Evolutionary conservation across 2,113 vertebrate species (phyloP).

Genomic region (Macroglossus sobrinus): DNA sequence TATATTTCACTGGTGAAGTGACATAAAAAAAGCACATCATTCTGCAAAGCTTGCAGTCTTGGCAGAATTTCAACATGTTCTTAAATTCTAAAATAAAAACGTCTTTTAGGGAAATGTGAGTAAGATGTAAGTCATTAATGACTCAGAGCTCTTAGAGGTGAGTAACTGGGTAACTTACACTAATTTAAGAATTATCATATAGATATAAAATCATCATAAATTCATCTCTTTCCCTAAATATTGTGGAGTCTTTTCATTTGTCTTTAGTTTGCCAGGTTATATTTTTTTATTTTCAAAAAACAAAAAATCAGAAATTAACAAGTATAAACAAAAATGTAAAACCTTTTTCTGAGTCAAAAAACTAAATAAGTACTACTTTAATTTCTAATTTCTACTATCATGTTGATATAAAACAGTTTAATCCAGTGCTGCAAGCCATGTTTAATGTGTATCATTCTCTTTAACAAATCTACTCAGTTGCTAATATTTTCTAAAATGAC

Average conservation of each 20-base stretch:
- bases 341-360: slow-evolving; percentile 9
- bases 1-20: slow-evolving; percentile 35
- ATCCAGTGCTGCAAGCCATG: background rate
- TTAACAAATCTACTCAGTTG: background rate
- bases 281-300: slow-evolving; percentile 29
- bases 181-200: slow-evolving; percentile 52
- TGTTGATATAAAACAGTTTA: background rate
- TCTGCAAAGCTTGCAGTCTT: slow-evolving; percentile 81
- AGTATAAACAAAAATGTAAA: slow-evolving; percentile 8
- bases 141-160: slow-evolving; percentile 80
- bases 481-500: slow-evolving; percentile 52
- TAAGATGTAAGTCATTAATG: slow-evolving; percentile 81
- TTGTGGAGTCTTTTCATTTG: background rate
- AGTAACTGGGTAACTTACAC: slow-evolving; percentile 63
- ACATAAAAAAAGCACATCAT: slow-evolving; percentile 20
- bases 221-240: slow-evolving; percentile 60
- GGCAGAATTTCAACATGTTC: slow-evolving; percentile 80
- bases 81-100: slow-evolving; percentile 80
- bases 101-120: slow-evolving; percentile 84
- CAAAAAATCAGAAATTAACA: background rate
- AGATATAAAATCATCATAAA: slow-evolving; percentile 55
- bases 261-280: slow-evolving; percentile 14
- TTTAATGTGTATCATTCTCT: background rate
- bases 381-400: background rate
- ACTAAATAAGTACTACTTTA: background rate